Percentiles rank a stretch among this genome's conserved stretches.
Conservation (phyloP, 2,113 vertebrate genomes). For the Psilopogon haemacephalus region DNA sequence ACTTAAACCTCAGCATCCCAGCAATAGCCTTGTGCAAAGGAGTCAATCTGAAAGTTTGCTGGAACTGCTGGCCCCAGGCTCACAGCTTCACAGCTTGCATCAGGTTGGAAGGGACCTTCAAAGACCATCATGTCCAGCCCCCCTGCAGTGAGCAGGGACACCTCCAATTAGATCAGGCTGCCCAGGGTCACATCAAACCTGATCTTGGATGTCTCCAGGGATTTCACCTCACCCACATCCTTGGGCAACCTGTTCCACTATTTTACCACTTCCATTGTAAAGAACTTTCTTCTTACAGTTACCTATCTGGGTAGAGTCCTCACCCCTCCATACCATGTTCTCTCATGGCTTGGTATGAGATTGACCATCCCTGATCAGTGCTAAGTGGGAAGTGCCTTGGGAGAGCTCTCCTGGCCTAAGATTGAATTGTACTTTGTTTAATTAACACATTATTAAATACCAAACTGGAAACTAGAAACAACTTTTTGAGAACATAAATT, state of each 20-base stretch:
- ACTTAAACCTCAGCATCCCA: neutral
- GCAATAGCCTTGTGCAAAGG: neutral
- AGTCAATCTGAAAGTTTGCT: neutral
- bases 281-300: no score
- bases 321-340: neutral
- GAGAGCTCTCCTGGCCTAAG: neutral
- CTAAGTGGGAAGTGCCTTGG: neutral
- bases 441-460: neutral
- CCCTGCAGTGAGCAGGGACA: no score
- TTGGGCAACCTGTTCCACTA: no score
- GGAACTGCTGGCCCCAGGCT: neutral
- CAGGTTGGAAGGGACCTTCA: no score
- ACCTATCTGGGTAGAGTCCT: neutral
- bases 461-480: neutral
- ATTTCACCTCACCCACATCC: no score
- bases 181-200: no score
- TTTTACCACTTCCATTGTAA: no score
- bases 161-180: no score
- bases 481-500: neutral
- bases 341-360: neutral
- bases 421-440: neutral
- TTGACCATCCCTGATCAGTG: neutral
- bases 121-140: no score
- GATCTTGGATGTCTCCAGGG: no score
- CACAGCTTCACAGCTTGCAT: no score